Evolutionary conservation across 1,140 invertebrate species (phyloP).

Genomic region (Trinorchestia longiramus): DNA sequence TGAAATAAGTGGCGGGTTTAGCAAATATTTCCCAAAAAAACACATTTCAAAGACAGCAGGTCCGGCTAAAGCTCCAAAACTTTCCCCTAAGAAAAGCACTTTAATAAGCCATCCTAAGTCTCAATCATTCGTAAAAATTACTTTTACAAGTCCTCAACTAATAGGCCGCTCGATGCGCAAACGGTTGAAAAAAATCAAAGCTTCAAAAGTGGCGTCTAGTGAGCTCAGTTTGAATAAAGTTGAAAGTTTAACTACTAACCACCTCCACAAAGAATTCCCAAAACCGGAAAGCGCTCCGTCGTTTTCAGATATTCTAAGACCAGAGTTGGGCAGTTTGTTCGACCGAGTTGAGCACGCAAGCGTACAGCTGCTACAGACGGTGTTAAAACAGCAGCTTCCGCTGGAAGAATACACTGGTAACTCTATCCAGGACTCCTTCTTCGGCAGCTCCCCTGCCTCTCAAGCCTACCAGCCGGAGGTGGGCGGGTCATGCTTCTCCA

Average conservation of each 20-base stretch:
- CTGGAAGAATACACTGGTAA: neutral
- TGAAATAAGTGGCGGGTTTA: neutral
- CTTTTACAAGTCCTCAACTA: neutral
- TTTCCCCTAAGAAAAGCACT: neutral
- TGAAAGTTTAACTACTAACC: neutral
- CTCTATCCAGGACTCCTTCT: neutral
- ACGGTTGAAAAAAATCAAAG: neutral
- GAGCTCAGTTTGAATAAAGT: neutral
- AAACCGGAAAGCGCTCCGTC: neutral
- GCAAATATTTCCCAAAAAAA: neutral
- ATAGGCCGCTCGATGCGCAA: neutral
- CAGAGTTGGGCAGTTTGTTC: neutral
- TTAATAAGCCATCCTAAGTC: neutral
- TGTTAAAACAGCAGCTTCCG: neutral
- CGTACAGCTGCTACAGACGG: neutral
- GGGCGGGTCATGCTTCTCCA: conserved; percentile 5
- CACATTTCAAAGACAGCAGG: neutral
- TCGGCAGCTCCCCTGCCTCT: neutral
- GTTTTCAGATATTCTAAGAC: too few relatives aligned
- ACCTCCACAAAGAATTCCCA: neutral
- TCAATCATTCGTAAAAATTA: neutral
- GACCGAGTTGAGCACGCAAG: neutral
- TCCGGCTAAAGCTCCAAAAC: neutral
- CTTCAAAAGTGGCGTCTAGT: neutral
- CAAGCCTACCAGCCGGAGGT: neutral